Conservation (phyloP, 2,797 vertebrate genomes). For the Mormyrus proboscirostris region DNA sequence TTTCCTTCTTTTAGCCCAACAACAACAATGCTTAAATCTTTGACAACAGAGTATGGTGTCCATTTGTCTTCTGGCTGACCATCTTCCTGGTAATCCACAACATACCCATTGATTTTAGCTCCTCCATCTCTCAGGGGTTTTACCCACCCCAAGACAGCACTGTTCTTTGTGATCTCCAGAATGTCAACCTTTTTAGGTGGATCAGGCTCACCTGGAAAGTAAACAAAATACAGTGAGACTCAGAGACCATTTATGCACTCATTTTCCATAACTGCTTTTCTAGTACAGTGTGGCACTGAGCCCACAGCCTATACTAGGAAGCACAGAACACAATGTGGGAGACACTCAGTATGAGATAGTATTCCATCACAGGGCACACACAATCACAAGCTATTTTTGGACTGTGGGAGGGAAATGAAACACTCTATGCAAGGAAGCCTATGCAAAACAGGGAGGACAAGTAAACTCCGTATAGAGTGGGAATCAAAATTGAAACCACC, state of each 20-base stretch:
- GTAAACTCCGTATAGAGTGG: neutral
- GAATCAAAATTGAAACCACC: conserved; percentile 1
- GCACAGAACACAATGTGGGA: neutral
- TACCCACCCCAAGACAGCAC: conserved; percentile 85
- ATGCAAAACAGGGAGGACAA: neutral
- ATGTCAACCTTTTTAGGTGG: conserved; percentile 96
- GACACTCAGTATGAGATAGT: neutral
- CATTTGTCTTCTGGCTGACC: conserved; percentile 82
- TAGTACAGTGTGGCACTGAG: neutral
- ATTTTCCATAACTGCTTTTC: neutral
- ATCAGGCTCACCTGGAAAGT: conserved; percentile 81
- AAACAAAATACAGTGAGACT: neutral
- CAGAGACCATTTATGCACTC: neutral
- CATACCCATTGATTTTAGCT: conserved; percentile 90
- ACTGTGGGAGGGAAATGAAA: neutral
- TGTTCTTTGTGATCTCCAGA: conserved; percentile 88
- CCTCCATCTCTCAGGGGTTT: conserved; percentile 92
- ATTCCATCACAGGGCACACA: neutral
- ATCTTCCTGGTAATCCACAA: conserved; percentile 86
- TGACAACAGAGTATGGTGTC: conserved; percentile 93
- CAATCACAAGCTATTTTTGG: neutral
- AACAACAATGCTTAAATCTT: conserved; percentile 90
- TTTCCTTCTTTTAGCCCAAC: conserved; percentile 91
- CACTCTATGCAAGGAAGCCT: neutral
- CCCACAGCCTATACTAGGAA: neutral